Evolutionary conservation across 2,113 vertebrate species (phyloP), one percentile per base, ranked within the genome.

Genomic region (Dolichallabes microphthalmus): DNA sequence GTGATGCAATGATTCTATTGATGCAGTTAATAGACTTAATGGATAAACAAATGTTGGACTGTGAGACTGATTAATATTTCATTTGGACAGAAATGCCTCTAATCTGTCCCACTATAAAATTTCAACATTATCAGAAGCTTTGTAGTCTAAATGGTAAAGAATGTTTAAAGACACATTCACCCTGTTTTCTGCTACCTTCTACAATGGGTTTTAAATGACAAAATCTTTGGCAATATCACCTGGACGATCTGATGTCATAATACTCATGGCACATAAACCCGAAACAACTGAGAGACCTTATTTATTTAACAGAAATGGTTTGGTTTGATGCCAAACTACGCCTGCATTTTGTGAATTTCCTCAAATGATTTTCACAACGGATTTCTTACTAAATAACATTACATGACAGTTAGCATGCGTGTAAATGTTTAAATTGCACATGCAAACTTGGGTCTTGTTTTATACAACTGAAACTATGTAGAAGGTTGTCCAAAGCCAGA

Each of bases 331-430:
- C 71, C 63, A 69, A 45, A 58, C 22, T 30, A 53, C 79, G 63
- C 32, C 25, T 32, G n/a, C 25, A 39, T 61, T 60, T 74, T 60
- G 20, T 69, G 19, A 35, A 61, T 73, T 81, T 69, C 35, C 32
- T 68, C 53, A 77, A 39, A 45, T 32, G 52, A 78, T 57, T 88
- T 77, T 76, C 68, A 55, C 20, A 69, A 63, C 64, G 63, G 71
- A 80, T 85, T 87, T 53, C 32, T 13, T 11, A 68, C 55, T 13
- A 27, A 80, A 82, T 83, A 32, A 85, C 71, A 76, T 68, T 60
- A 35, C 61, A 86, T 10, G 2, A 22, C 71, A 66, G 27, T 61
- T 64, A 77, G 79, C 81, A 79, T 71, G 58, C 30, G 25, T 66
- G 30, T 60, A 68, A 32, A 20, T 50, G 68, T 66, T 80, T 75